Evolutionary conservation across 1,140 invertebrate species (phyloP).

Genomic region (Drosophila albomicans): DNA sequence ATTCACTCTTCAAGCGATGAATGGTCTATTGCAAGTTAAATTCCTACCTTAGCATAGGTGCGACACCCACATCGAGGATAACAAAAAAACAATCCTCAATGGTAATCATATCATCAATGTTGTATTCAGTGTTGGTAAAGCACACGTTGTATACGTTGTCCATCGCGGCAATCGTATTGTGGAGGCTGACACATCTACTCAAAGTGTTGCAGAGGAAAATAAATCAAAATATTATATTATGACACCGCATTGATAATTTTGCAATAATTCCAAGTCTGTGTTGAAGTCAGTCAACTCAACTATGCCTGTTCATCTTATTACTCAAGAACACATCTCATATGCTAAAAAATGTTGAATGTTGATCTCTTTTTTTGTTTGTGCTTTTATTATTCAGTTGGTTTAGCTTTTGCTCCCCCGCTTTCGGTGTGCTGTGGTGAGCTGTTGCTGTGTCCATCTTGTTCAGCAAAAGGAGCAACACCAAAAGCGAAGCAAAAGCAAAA

Average conservation of each 20-base stretch:
- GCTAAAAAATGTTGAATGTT: slow-evolving; percentile 24
- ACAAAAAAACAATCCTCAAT: not conserved
- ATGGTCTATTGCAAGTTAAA: too few species aligned
- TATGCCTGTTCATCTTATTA: not conserved
- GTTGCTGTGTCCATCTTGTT: slow-evolving; percentile 24
- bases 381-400: not conserved
- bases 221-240: too few species aligned
- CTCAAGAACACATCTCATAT: slow-evolving; percentile 28
- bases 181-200: too few species aligned
- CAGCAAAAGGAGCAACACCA: slow-evolving; percentile 36
- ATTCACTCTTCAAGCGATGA: too few species aligned
- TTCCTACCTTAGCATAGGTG: too few species aligned
- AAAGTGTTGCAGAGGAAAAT: too few species aligned
- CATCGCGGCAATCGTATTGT: slow-evolving; percentile 54
- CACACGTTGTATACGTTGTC: slow-evolving; percentile 40
- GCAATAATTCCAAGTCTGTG: too few species aligned
- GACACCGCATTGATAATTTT: too few species aligned
- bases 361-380: not conserved
- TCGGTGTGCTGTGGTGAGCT: not conserved
- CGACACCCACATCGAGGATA: not conserved
- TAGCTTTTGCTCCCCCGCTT: slow-evolving; percentile 7
- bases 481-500: slow-evolving; percentile 9
- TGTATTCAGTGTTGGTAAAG: slow-evolving; percentile 34
- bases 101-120: slow-evolving; percentile 45
- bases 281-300: not conserved